Base-by-base conservation (phyloP, 1,140 invertebrate species). In the Euwallacea fornicatus region DNA sequence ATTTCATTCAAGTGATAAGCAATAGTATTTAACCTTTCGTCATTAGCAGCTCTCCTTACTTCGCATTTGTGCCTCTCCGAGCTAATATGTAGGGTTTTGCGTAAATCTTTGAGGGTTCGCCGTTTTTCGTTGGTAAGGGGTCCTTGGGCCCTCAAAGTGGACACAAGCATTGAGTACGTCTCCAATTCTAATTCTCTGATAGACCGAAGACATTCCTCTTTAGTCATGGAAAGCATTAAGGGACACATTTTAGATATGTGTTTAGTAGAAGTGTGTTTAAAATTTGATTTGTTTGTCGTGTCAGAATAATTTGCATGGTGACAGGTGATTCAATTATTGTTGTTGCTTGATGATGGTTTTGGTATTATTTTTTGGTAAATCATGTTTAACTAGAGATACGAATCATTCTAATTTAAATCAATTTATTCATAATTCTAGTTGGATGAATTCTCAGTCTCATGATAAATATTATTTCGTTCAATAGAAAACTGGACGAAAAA, bases 121-220 rank as follows among this genome's bases (percentile, higher is more conserved):
- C 90, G 89, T 86, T 95, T 96, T 75, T 91, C 90, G 78, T 88
- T 88, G 76, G 88, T 93, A 43, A 96, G 88, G 78, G 90, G 87
- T 66, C 95, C 95, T 85, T 97, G 94, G 78, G 94, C 95, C 83
- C 95, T 87, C 81, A 97, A 89, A 71, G 93, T 93, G 77, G 91
- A 93, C 56, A 97, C 89, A 81, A 96, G 86, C 79, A 89, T 88
- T 76, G 92, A 90, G 86, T 96, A 97, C 73, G 94, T 93, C 83
- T 96, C 93, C 75, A 97, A 83, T 86, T 97, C 95, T 53, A 69
- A 56, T 81, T 85, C 87, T 93, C 92, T 91, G 77, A 95, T 86
- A 84, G 89, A 89, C 79, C 93, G 86, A 77, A 96, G 87, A 83
- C 90, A 89, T 81, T 96, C 93, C 81, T 95, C 93, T 78, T 88